Evolutionary conservation across 2,113 vertebrate genomes (phyloP).

Genomic region (Ptychochromis oligacanthus): DNA sequence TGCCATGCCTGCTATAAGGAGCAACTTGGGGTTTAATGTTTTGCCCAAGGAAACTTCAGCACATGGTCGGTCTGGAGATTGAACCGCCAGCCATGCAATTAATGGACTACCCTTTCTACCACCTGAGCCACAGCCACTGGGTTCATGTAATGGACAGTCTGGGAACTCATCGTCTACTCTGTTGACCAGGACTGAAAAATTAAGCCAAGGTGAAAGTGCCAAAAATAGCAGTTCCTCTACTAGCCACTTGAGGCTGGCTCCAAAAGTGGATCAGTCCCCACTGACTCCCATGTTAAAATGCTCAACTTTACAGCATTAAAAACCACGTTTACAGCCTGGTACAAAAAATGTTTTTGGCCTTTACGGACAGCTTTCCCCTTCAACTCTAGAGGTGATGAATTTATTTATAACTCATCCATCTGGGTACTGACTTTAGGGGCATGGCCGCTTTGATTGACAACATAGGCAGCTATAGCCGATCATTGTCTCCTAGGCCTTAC

Average conservation of each 20-base stretch:
- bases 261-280: not conserved
- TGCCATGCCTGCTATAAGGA: not conserved
- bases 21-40: not conserved
- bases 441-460: not conserved
- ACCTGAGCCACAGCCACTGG: slow-evolving; percentile 12
- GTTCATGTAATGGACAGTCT: slow-evolving; percentile 7
- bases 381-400: not conserved
- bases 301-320: slow-evolving; percentile 3
- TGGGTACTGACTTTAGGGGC: not conserved
- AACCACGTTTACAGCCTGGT: not conserved
- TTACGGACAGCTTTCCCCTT: not conserved
- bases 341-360: not conserved
- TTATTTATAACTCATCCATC: not conserved
- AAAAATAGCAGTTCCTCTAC: not conserved
- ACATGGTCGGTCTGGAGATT: not conserved
- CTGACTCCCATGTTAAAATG: not conserved
- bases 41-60: slow-evolving; percentile 2
- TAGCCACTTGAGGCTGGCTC: not conserved
- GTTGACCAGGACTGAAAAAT: slow-evolving; percentile 1
- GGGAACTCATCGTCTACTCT: not conserved
- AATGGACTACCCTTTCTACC: slow-evolving; percentile 3
- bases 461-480: too few relatives aligned
- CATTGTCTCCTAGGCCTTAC: too few relatives aligned
- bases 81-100: not conserved
- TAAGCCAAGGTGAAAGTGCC: not conserved